Evolutionary conservation across 2,888 invertebrate species (phyloP), one percentile per base, ranked within the genome.

Genomic region (Agriopis leucophaearia): DNA sequence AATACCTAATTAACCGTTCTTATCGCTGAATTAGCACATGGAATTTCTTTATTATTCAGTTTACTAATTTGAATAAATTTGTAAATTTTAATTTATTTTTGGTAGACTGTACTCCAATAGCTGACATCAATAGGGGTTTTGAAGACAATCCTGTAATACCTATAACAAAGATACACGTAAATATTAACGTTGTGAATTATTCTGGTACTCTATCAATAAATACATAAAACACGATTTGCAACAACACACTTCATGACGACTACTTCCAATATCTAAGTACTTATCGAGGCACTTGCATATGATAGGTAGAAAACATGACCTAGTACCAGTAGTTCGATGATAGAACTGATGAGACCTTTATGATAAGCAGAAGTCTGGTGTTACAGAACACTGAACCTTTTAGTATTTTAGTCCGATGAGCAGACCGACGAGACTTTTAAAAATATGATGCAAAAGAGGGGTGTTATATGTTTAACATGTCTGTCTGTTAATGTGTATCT

Each of bases 221-320:
- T 80, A 74, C 80, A 85, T 81, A 81, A 81, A 76, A 82, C 81
- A 78, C 76, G 74, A 76, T 81, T 80, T 79, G 77, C 77, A 74
- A 73, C 48, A 61, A 66, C 62, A 56, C 73, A 78, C 70, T 79
- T 68, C 69, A 78, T 61, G 18, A 48, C 4, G 27, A 1, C 27
- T 81, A 69, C 76, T 76, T 69, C 64, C 74, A 55, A 55, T 74
- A 74, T 72, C 65, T 54, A 13, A 13, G 54, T 64, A 64, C 13
- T 55, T 59, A 73, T 74, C 70, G 72, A 76, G 74, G 74, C 70
- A 74, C 73, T 64, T 76, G 64, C 6, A n/a, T 18, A n/a, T 18
- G 13, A 36, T 51, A n/a, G 51, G 7, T 36, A 36, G 50, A 36
- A 36, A 36, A n/a, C 36, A n/a, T 48, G 16, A 48, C 47, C 16